Evolutionary conservation across 2,888 invertebrate species (phyloP), one percentile per base, ranked within the genome.

Genomic region (Arctia plantaginis): DNA sequence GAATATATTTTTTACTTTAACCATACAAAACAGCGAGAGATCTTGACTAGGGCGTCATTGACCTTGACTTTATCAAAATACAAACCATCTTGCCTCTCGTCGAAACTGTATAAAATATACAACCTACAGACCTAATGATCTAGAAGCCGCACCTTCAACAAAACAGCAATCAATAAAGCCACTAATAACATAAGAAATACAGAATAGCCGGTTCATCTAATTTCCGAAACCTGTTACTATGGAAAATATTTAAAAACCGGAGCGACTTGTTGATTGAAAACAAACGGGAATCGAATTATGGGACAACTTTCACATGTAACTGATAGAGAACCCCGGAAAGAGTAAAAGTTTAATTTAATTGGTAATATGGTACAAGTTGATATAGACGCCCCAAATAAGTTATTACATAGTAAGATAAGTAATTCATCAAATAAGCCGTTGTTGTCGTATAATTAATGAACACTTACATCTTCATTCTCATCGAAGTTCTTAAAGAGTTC

Each of bases 281-380:
- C 83, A 88, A 90, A 89, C 86, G 82, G 89, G 88, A 90, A 89
- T 87, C 84, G 84, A 90, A 87, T 86, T 86, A 83, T 87, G 68
- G 82, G 84, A 87, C 92, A 93, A 94, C 94, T 95, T 94, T 94
- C 94, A 88, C 93, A 80, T 84, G 82, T 84, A 88, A 84, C 82
- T 83, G 85, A 81, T 73, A 51, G 80, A 33, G 81, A 80, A 82
- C 84, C 82, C 78, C 86, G 88, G 88, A 92, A 90, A 89, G 89
- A 87, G 80, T 77, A 76, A 66, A 78, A 77, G 77, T 77, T 80
- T 77, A 47, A 59, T 66, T 67, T 71, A 62, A 74, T 71, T 59
- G 35, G 69, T 69, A 73, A 78, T 78, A 66, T 59, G 27, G 59
- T 27, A 59, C 59, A 59, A 27, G 59, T 18, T 62, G 18, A 4